phyloP scores from a whole-genome alignment of 1,140 invertebrate genomes.

The Heterodera schachtii region DNA sequence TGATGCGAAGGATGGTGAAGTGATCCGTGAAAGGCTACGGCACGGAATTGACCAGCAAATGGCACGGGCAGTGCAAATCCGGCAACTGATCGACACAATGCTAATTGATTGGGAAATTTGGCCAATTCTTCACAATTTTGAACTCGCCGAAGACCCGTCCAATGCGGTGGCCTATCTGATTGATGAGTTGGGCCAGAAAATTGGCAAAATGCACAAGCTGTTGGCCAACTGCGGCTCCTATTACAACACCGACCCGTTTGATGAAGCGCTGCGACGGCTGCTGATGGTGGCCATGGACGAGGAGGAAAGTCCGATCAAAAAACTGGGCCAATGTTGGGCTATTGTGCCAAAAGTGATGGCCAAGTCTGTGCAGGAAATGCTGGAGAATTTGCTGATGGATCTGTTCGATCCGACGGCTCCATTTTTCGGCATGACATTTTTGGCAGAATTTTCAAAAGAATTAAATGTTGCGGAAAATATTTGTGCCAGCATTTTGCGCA shows the following conservation, averaged over 20 bases:
- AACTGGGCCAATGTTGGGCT: background rate
- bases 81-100: background rate
- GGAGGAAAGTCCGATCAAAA: background rate
- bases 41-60: background rate
- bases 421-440: background rate
- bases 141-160: background rate
- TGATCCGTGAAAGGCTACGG: background rate
- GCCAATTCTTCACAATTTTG: background rate
- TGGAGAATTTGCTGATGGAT: background rate
- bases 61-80: background rate
- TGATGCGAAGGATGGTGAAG: background rate
- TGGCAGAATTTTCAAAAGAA: background rate
- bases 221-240: background rate
- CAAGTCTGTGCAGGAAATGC: background rate
- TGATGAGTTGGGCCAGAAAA: background rate
- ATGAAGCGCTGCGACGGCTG: background rate
- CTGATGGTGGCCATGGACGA: background rate
- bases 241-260: background rate
- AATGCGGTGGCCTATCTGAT: background rate
- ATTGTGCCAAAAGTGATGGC: background rate
- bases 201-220: background rate
- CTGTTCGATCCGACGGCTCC: background rate
- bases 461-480: background rate
- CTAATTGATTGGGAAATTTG: background rate
- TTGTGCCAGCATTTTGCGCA: background rate